Conservation (phyloP, 2,797 vertebrate species). For the Rhinogobio ventralis region DNA sequence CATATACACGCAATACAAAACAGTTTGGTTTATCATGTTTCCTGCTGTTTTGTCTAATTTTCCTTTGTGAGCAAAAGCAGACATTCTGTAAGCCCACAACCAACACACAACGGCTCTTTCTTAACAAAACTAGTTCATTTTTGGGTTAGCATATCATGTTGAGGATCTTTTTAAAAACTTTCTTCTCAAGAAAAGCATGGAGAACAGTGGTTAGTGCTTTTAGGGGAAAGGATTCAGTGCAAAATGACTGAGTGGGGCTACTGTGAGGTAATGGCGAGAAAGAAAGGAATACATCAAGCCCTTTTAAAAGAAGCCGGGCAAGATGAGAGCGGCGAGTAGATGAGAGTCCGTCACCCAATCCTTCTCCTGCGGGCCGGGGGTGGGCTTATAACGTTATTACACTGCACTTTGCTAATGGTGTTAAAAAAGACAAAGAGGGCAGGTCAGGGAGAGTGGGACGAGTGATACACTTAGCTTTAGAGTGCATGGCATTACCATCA, state of each 20-base stretch:
- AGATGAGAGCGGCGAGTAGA: slow-evolving; percentile 60
- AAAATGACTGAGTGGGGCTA: slow-evolving; percentile 46
- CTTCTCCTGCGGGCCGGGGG: slow-evolving; percentile 57
- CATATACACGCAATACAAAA: not conserved
- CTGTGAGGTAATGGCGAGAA: slow-evolving; percentile 46
- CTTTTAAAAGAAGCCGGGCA: slow-evolving; percentile 57
- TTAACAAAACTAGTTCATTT: not conserved
- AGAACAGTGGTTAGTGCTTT: slow-evolving; percentile 28
- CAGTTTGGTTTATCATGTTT: not conserved
- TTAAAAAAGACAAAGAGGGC: slow-evolving; percentile 75
- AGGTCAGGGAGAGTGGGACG: slow-evolving; percentile 61
- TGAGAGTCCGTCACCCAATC: slow-evolving; percentile 61
- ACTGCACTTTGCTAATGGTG: slow-evolving; percentile 81
- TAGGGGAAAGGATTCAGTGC: slow-evolving; percentile 35
- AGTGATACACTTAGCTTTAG: slow-evolving; percentile 69
- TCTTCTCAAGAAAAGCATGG: not conserved
- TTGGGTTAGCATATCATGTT: not conserved
- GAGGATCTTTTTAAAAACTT: not conserved
- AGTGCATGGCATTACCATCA: slow-evolving; percentile 67
- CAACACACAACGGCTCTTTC: not conserved
- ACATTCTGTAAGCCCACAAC: not conserved
- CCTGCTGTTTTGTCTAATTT: not conserved
- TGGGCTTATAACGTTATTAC: slow-evolving; percentile 74
- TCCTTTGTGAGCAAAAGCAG: not conserved
- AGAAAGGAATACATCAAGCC: slow-evolving; percentile 58